phyloP scores from a whole-genome alignment of 2,888 invertebrate genomes.

The Adelognathus sp. region DNA sequence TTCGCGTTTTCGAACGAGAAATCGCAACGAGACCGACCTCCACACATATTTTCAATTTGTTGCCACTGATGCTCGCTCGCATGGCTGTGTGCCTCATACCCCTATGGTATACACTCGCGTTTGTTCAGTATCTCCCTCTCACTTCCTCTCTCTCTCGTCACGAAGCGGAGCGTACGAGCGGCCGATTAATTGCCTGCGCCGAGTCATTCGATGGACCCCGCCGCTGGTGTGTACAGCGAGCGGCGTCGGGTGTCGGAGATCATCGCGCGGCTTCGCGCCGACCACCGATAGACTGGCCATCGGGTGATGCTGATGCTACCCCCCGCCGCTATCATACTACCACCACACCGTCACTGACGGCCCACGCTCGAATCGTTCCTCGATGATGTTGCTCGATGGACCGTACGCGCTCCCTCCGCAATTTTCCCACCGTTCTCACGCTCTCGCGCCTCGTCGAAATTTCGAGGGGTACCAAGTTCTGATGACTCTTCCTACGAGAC shows the following conservation, averaged over 20 bases:
- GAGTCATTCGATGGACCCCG: conserved; percentile 57
- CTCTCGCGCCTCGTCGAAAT: neutral
- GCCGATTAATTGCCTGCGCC: conserved; percentile 58
- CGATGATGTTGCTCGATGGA: conserved; percentile 58
- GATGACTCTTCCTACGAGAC: neutral
- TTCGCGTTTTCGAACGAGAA: conserved; percentile 48
- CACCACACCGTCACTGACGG: conserved; percentile 25
- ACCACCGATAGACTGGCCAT: conserved; percentile 51
- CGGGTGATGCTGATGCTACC: conserved; percentile 18
- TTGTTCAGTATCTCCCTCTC: neutral
- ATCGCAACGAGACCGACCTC: conserved; percentile 45
- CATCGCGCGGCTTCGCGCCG: conserved; percentile 54
- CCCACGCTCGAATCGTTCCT: conserved; percentile 43
- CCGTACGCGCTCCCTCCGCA: conserved; percentile 36
- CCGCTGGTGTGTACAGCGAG: conserved; percentile 16
- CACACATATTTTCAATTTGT: conserved; percentile 50
- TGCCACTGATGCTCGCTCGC: conserved; percentile 32
- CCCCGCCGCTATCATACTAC: too few species aligned
- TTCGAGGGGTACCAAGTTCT: neutral
- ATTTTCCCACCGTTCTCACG: neutral
- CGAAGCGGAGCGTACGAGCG: conserved; percentile 41
- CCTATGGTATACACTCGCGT: conserved; percentile 17
- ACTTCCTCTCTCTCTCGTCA: conserved; percentile 24
- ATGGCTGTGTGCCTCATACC: neutral
- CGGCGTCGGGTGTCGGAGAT: conserved; percentile 58